A percentile compares a stretch with the other conserved stretches of the same genome.
Conservation (phyloP, 37 sponge, comb jelly and placozoan species). For the Bolinopsis microptera region DNA sequence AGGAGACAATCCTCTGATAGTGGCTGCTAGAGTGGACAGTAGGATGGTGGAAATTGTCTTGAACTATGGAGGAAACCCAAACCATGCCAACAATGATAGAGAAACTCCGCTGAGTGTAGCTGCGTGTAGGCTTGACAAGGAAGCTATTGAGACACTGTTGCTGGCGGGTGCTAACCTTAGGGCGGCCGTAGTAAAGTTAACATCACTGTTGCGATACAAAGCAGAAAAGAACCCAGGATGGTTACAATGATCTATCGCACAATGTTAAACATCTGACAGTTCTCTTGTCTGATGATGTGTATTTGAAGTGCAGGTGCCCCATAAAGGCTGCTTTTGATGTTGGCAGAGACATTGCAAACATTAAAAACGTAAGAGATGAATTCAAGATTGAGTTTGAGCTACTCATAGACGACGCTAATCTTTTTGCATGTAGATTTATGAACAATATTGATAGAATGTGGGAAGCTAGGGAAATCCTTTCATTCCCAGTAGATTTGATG, state of each 20-base stretch:
- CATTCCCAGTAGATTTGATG: neutral
- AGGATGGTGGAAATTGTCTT: neutral
- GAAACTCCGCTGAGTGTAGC: neutral
- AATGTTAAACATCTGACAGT: neutral
- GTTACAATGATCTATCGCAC: neutral
- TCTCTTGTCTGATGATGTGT: neutral
- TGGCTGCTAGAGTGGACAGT: neutral
- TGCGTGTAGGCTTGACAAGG: neutral
- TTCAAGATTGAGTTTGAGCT: slow-evolving; percentile 8
- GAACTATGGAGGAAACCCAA: neutral
- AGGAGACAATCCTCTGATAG: neutral
- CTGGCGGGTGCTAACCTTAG: neutral
- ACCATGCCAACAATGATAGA: neutral
- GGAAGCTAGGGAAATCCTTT: neutral
- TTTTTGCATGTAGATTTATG: neutral
- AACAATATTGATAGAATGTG: neutral
- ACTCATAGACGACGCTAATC: neutral
- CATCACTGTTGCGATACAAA: neutral
- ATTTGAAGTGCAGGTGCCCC: slow-evolving; percentile 17
- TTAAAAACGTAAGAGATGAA: neutral
- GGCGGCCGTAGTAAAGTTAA: neutral
- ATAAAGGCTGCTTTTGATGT: neutral
- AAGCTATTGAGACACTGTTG: neutral
- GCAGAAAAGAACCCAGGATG: too few relatives aligned
- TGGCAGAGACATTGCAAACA: neutral